These are phyloP conservation scores for Cirrhinus molitorella DNA, from an alignment of 2,797 vertebrate species.

Conservation along the genomic window DNA sequence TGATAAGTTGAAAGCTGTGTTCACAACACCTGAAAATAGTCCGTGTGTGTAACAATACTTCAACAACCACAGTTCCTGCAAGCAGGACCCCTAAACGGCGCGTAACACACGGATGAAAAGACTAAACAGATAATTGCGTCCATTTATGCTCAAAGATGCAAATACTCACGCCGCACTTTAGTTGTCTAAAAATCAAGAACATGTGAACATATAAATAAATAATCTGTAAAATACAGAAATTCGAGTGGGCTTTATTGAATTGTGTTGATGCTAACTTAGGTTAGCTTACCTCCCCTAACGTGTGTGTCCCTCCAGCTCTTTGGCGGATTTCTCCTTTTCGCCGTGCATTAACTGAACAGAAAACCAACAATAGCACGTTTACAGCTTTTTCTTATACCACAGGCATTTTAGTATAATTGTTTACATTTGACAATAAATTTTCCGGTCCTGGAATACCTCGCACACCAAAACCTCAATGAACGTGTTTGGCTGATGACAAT, in stretches of 20 bases:
- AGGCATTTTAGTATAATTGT: not conserved
- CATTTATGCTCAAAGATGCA: not conserved
- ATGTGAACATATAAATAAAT: not conserved
- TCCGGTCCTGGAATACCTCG: not conserved
- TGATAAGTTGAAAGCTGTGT: not conserved
- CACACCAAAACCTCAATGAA: not conserved
- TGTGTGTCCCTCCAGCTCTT: not conserved
- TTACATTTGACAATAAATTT: not conserved
- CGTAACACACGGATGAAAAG: not conserved
- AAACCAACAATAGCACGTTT: not conserved
- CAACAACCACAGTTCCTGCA: not conserved
- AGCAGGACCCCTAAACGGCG: conserved; percentile 4
- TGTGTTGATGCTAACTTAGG: conserved; percentile 33
- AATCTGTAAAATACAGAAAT: not conserved
- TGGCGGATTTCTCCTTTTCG: not conserved
- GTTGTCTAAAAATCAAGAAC: not conserved
- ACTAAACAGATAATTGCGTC: not conserved
- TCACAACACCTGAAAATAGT: not conserved
- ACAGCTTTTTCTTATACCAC: not conserved
- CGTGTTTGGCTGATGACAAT: not conserved
- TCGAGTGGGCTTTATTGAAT: not conserved
- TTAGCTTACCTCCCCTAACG: conserved; percentile 41
- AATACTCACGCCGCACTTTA: not conserved
- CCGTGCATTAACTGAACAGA: not conserved
- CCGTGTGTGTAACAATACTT: not conserved